Base-by-base conservation (phyloP, 2,797 vertebrate genomes). In the Anniella stebbinsi region DNA sequence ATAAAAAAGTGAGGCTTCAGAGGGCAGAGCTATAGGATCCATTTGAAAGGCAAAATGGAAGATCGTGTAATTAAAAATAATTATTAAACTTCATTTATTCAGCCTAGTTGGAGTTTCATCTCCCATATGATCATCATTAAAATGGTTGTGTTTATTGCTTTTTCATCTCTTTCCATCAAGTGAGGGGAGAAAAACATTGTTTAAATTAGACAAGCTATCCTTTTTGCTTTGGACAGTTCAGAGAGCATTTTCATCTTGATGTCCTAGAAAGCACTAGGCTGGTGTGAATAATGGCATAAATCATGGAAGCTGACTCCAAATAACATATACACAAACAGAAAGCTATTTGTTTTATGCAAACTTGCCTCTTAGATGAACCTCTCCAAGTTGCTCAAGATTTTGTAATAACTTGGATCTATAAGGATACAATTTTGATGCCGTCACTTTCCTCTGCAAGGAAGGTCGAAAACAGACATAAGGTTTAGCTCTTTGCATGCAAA, bases 71-170 rank as follows among this genome's bases (percentile, higher is more conserved):
- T 95, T 95, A 96, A 95, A 96, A 95, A 93, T 93, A 89, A 87
- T 94, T 91, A 91, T 93, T 93, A 95, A 95, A 91, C 86, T 93
- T 94, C 86, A 93, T 93, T 96, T 95, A 83, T 94, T 95, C 93
- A 93, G 91, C 90, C 94, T 94, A 70, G 48, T 93, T 94, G 91
- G 80, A 94, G 84, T 91, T 95, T 75, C 73, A 38, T 21, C 18
- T 75, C 73, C 94, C 92, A 76, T 91, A 87, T 86, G 87, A 92
- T 93, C 89, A 93, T 94, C 94, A 92, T 93, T 95, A 91, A 95
- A 94, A 80, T 94, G 92, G 89, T 91, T 94, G 36, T 92, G 84
- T 94, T 93, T 92, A 94, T 93, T 90, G 90, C 91, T 67, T 54
- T 75, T 88, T 90, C 48, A 45, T 84, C 25, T 51, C n/a, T 38